These are phyloP conservation scores for Papilio helenus DNA, from an alignment of 1,140 invertebrate species.

Conservation along the genomic window DNA sequence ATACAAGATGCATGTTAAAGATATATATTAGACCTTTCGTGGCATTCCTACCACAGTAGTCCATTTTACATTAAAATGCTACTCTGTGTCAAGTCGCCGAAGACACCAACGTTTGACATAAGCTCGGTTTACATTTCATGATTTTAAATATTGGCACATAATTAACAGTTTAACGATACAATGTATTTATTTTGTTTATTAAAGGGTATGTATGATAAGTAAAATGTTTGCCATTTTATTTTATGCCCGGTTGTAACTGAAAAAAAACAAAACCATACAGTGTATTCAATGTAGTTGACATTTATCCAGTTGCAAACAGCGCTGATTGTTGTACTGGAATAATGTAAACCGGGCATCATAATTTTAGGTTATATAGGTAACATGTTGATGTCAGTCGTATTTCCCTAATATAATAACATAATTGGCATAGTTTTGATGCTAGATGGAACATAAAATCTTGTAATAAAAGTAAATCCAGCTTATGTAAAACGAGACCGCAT, in stretches of 20 bases:
- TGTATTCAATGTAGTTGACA: too few relatives aligned
- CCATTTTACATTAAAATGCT: conserved; percentile 69
- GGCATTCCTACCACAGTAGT: conserved; percentile 62
- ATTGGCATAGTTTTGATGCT: neutral
- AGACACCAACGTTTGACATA: conserved; percentile 46
- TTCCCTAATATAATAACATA: conserved; percentile 3
- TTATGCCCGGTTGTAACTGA: too few relatives aligned
- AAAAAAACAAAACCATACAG: too few relatives aligned
- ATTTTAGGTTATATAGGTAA: neutral
- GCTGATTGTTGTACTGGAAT: too few relatives aligned
- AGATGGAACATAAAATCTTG: neutral
- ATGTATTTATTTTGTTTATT: neutral
- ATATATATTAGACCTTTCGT: conserved; percentile 44
- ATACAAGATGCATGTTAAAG: conserved; percentile 40
- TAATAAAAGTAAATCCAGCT: conserved; percentile 25
- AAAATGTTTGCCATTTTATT: neutral
- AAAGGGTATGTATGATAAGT: too few relatives aligned
- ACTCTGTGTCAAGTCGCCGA: conserved; percentile 61
- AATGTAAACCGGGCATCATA: neutral
- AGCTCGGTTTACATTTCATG: conserved; percentile 39
- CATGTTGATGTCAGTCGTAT: neutral
- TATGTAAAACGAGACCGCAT: conserved; percentile 20
- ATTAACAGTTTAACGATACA: neutral
- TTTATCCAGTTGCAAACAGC: too few relatives aligned
- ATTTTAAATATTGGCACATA: conserved; percentile 22